Base-by-base conservation (phyloP, 2,113 vertebrate genomes). In the Talpa occidentalis region DNA sequence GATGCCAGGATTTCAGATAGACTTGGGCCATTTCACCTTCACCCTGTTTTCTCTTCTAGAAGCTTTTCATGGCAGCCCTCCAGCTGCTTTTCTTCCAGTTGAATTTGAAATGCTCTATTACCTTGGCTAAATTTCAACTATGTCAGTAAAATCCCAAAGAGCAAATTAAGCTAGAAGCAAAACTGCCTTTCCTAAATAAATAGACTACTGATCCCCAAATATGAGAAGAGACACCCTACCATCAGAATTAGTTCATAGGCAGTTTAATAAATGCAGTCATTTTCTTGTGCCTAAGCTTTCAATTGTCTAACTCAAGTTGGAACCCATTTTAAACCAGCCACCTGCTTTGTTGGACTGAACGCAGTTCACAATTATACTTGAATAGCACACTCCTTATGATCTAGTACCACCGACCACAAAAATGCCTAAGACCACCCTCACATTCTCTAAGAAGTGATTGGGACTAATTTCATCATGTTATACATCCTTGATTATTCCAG, bases 81-180 rank as follows among this genome's bases (percentile, higher is more conserved):
- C 98, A 98, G 90, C 92, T 97, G 80, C 93, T 96, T 97, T 98
- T 79, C 97, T 98, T 97, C 81, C 62, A 96, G 96, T 82, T 98
- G 98, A 98, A 98, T 98, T 97, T 96, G 26, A 98, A 98, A 98
- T 98, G 97, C 95, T 98, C 95, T 95, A 93, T 97, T 97, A 97
- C 96, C 90, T 98, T 98, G 98, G 98, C 98, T 96, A 93, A 77
- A 78, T 97, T 98, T 98, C 98, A 98, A 97, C 94, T 97, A 88
- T 98, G 98, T 98, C 98, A 98, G 96, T 98, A 98, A 98, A 98
- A 98, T 98, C 97, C 97, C 95, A 93, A 96, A 97, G 82, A 97
- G 95, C 95, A 97, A 97, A 97, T 95, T 96, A 97, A 94, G 94
- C 97, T 94, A 97, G 69, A 77, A 98, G 88, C 95, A 97, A 95